These are phyloP conservation scores for Marasmarcha lunaedactyla DNA, from an alignment of 2,888 invertebrate genomes.

Conservation along the genomic window DNA sequence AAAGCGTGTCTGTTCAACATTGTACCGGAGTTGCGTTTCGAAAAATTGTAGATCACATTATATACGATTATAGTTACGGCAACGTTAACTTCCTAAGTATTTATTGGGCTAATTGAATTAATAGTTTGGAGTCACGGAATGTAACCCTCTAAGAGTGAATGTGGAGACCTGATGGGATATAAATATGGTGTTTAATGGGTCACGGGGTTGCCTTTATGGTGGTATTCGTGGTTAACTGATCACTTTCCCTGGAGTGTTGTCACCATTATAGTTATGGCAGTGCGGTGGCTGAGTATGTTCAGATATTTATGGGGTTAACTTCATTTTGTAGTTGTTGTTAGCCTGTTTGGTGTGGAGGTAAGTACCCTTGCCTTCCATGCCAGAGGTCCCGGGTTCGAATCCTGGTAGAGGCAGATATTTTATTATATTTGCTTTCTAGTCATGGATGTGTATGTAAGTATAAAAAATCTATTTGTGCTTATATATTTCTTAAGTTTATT, in stretches of 20 bases:
- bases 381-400: too few species aligned
- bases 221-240: slow-evolving; percentile 7
- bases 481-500: too few species aligned
- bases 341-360: too few species aligned
- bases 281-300: background rate
- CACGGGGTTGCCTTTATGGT: slow-evolving; percentile 17
- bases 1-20: slow-evolving; percentile 24
- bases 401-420: too few species aligned
- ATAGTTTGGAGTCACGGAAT: slow-evolving; percentile 50
- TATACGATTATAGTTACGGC: slow-evolving; percentile 56
- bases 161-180: slow-evolving; percentile 19
- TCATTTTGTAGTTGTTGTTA: too few species aligned
- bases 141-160: background rate
- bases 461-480: too few species aligned
- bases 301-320: too few species aligned
- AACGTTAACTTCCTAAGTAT: slow-evolving; percentile 30
- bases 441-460: too few species aligned
- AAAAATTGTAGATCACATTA: slow-evolving; percentile 60
- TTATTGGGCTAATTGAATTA: slow-evolving; percentile 63
- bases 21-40: slow-evolving; percentile 37
- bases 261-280: background rate
- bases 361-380: too few species aligned
- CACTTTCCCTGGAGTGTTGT: slow-evolving; percentile 7
- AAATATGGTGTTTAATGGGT: slow-evolving; percentile 29
- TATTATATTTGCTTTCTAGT: too few species aligned